A percentile compares a stretch with the other conserved stretches of the same genome.
phyloP scores from a whole-genome alignment of 2,797 vertebrate genomes.

The Chelon labrosus region DNA sequence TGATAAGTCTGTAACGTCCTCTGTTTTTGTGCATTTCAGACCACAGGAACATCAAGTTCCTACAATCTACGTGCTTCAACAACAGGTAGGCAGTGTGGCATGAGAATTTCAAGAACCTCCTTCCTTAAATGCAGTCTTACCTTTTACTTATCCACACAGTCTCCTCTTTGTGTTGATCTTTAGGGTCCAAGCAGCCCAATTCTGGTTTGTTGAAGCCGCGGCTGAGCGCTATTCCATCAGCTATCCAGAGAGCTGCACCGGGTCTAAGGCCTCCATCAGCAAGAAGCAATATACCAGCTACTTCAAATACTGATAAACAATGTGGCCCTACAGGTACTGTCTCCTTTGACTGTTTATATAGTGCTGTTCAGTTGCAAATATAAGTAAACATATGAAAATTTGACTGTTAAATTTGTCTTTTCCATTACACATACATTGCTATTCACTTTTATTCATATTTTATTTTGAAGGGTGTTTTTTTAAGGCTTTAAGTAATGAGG shows the following conservation, averaged over 20 bases:
- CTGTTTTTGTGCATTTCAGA: slow-evolving; percentile 50
- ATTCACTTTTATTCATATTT: too few species aligned
- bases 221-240: slow-evolving; percentile 22
- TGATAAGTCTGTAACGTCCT: not conserved
- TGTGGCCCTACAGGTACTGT: slow-evolving; percentile 52
- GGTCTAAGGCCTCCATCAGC: slow-evolving; percentile 31
- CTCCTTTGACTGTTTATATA: not conserved
- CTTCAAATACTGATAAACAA: slow-evolving; percentile 38
- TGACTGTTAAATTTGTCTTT: too few species aligned
- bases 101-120: not conserved
- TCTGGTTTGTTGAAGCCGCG: slow-evolving; percentile 47
- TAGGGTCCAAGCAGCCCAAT: slow-evolving; percentile 58
- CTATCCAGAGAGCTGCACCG: slow-evolving; percentile 39
- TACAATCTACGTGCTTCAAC: slow-evolving; percentile 55
- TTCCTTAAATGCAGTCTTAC: not conserved
- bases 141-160: not conserved
- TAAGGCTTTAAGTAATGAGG: not conserved
- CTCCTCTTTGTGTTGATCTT: slow-evolving; percentile 1
- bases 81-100: slow-evolving; percentile 45
- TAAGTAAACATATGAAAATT: not conserved
- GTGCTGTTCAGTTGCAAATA: too few species aligned
- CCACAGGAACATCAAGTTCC: slow-evolving; percentile 23
- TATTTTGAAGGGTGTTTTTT: not conserved
- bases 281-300: slow-evolving; percentile 8
- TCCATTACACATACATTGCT: too few species aligned